Evolutionary conservation across 2,888 invertebrate species (phyloP), one percentile per base, ranked within the genome.

Genomic region (Eucriotettix oculatus): DNA sequence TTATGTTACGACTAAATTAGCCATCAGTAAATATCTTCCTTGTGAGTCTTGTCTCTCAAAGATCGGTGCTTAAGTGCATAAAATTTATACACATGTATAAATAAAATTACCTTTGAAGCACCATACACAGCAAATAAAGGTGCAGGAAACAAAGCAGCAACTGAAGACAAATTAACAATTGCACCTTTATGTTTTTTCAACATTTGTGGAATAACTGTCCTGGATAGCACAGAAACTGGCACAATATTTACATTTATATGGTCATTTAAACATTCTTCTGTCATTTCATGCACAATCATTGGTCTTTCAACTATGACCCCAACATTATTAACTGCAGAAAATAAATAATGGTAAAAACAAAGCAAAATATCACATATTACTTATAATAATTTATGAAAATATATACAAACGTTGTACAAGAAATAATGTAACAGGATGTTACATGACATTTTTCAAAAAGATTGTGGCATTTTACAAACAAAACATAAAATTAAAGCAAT

Each of bases 41-140:
- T 7, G 7, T 29, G 29, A 29, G 29, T 7, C 29, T 29, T 29
- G 29, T 29, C 29, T 7, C 29, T 29, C 7, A 29, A 29, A 29
- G 29, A 29, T 29, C 29, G 7, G 29, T 29, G 29, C 7, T 29
- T 29, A 9, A 48, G 9, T 48, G 48, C 5, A 48, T 48, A 48
- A 12, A 48, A 48, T 12, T 48, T 14, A 12, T 48, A n/a, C 9
- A 5, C n/a, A 12, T 48, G 12, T 14, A 12, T 7, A n/a, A 48
- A 2, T 7, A 48, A 2, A 48, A 5, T 48, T 48, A 48, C 63
- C 67, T 77, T 78, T 3, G 76, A 73, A 3, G 76, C 76, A 2
- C 75, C 72, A 67, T 78, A 78, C 12, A 75, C 74, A 44, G 74
- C 71, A 72, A 77, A 73, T 63, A 73, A 70, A 16, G 77, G 77